A percentile compares a stretch with the other conserved stretches of the same genome.
Evolutionary conservation across 2,797 vertebrate species (phyloP).

Genomic region (Darevskia nairensis): DNA sequence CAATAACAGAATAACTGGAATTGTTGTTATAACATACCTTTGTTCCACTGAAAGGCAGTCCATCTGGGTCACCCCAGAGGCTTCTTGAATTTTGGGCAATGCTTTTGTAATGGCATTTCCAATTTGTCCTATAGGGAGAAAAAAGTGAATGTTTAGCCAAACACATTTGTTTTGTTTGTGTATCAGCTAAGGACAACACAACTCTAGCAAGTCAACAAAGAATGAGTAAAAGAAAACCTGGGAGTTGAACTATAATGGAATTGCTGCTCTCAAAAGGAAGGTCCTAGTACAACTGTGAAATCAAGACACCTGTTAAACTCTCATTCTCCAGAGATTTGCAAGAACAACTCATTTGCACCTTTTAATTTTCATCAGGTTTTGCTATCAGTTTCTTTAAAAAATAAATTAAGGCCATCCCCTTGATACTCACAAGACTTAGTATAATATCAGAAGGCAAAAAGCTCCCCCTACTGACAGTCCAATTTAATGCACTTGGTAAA

Average conservation of each 20-base stretch:
- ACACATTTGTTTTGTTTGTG: background rate
- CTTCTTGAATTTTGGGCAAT: constrained; percentile 65
- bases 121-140: constrained; percentile 41
- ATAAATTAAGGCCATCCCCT: background rate
- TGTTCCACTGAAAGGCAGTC: background rate
- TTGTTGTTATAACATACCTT: constrained; percentile 49
- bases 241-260: background rate
- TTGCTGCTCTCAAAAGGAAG: background rate
- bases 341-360: background rate
- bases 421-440: accelerated
- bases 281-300: background rate
- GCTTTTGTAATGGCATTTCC: constrained; percentile 13
- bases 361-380: background rate
- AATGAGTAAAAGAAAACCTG: background rate
- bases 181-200: background rate
- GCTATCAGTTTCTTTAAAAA: background rate
- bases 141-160: constrained; percentile 12
- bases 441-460: accelerated
- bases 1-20: background rate
- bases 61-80: background rate
- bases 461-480: background rate
- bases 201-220: accelerated
- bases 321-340: background rate
- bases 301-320: background rate
- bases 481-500: accelerated